Conservation (phyloP, 2,888 invertebrate genomes). For the Lasioglossum marginatum region DNA sequence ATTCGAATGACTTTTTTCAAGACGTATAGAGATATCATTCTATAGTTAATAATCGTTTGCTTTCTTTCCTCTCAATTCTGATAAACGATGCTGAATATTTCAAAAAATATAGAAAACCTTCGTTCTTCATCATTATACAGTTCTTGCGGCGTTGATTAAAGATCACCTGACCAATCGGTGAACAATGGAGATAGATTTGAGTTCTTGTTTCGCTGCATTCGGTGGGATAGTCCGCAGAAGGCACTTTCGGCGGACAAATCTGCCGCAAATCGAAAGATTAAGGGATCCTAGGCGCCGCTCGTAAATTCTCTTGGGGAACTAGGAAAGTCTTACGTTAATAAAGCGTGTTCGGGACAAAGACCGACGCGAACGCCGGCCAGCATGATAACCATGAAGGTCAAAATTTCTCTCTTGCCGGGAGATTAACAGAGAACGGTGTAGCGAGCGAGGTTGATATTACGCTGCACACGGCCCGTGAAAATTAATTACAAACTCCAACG, state of each 20-base stretch:
- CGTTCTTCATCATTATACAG: too few relatives aligned
- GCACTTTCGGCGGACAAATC: constrained; percentile 5
- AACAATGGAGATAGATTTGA: not conserved
- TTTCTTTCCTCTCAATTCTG: not conserved
- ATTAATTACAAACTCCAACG: constrained; percentile 66
- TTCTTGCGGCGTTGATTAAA: not conserved
- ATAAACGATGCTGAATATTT: not conserved
- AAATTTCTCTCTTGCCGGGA: constrained; percentile 58
- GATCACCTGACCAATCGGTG: not conserved
- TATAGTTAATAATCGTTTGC: not conserved
- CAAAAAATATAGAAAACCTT: not conserved
- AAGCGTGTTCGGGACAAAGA: constrained; percentile 54
- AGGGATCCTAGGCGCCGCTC: not conserved
- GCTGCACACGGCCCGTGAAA: constrained; percentile 54
- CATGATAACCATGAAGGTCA: constrained; percentile 64
- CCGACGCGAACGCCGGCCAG: constrained; percentile 22
- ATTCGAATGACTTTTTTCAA: not conserved
- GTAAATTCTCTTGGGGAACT: constrained; percentile 31
- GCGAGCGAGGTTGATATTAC: constrained; percentile 55
- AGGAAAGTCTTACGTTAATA: constrained; percentile 46
- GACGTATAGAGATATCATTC: not conserved
- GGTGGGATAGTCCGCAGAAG: not conserved
- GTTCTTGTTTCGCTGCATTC: not conserved
- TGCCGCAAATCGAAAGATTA: constrained; percentile 8
- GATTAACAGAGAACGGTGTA: constrained; percentile 57